A percentile compares a stretch with the other conserved stretches of the same genome.
Evolutionary conservation across 2,113 vertebrate genomes (phyloP).

Genomic region (Neolamprologus cancellatus): DNA sequence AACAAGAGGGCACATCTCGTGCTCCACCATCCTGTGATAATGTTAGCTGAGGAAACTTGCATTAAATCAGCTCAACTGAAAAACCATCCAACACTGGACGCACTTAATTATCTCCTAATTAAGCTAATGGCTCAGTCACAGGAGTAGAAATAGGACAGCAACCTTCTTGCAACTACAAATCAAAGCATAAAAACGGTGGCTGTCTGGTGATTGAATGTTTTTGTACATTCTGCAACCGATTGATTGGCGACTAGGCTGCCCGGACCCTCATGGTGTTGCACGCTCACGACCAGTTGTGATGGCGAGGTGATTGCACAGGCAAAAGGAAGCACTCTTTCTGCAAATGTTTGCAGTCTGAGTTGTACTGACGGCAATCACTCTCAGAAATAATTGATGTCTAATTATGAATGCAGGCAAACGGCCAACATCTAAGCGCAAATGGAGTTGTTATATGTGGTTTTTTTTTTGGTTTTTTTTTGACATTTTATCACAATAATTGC

Average conservation of each 20-base stretch:
- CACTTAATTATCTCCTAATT: not conserved
- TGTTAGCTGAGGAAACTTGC: not conserved
- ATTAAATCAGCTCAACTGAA: not conserved
- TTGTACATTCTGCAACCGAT: not conserved
- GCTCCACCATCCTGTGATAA: not conserved
- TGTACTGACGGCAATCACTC: accelerated
- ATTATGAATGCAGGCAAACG: accelerated
- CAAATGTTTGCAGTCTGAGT: not conserved
- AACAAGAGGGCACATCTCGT: not conserved
- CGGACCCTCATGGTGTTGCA: not conserved
- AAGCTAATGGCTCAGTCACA: not conserved
- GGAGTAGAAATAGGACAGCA: not conserved
- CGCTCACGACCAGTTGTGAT: not conserved
- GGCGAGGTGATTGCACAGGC: not conserved
- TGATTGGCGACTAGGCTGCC: not conserved
- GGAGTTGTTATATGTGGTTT: not conserved
- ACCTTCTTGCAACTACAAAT: not conserved
- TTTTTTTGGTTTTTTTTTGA: accelerated
- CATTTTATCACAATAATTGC: not conserved
- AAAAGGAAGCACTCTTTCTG: not conserved
- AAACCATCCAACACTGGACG: not conserved
- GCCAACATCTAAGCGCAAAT: not conserved
- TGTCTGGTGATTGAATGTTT: not conserved
- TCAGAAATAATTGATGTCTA: not conserved
- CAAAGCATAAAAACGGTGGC: not conserved